Conservation (phyloP, 2,888 invertebrate genomes). For the Hartigia nigra region DNA sequence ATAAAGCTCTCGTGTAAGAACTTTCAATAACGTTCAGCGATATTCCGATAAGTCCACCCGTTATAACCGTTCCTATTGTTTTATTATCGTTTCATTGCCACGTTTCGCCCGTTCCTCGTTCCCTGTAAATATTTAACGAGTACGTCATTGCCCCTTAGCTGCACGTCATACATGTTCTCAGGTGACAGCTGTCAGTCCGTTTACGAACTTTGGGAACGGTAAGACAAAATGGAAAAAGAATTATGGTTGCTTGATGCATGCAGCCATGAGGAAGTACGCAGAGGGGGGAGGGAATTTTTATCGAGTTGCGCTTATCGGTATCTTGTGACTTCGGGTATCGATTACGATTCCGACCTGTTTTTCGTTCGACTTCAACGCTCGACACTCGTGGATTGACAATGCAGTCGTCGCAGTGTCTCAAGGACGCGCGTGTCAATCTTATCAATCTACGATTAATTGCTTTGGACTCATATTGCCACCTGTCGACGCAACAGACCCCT, state of each 20-base stretch:
- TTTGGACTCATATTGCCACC: background rate
- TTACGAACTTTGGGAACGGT: background rate
- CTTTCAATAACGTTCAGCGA: too few species aligned
- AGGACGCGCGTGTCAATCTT: background rate
- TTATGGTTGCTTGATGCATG: background rate
- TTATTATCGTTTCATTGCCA: background rate
- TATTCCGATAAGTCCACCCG: too few species aligned
- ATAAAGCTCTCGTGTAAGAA: too few species aligned
- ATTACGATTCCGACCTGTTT: background rate
- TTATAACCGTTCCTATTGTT: background rate
- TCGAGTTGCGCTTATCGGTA: background rate
- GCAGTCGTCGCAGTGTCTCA: background rate
- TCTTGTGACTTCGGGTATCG: background rate
- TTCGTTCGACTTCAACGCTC: background rate
- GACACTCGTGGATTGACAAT: background rate
- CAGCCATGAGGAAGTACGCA: background rate
- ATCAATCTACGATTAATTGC: background rate
- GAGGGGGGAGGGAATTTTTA: background rate
- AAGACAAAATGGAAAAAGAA: background rate
- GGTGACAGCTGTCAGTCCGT: background rate
- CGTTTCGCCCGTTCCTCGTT: background rate
- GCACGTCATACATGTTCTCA: background rate
- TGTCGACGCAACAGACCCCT: background rate
- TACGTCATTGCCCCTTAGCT: background rate
- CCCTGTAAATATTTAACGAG: too few species aligned